Evolutionary conservation across 2,888 invertebrate species (phyloP), one percentile per base, ranked within the genome.

Genomic region (Candidula unifasciata): DNA sequence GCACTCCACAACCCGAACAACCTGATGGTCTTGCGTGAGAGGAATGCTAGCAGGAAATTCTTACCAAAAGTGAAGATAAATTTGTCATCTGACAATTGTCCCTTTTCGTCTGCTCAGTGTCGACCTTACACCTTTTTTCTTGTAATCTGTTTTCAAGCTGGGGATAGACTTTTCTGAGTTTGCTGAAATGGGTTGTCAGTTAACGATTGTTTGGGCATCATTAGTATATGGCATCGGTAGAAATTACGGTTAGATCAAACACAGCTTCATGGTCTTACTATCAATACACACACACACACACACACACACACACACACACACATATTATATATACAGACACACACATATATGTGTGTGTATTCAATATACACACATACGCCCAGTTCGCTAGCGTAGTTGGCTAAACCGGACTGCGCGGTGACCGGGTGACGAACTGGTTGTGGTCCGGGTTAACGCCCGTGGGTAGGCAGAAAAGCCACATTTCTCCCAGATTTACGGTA

Each of bases 1-100:
- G 80, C 80, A 33, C 80, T 81, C 57, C 80, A 81, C n/a, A 3
- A 30, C 27, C 30, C 69, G 30, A 30, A 10, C 21, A 64, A 69
- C 44, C 80, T 71, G 33, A 71, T 81, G 80, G 80, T 69, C 71
- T 69, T 54, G 71, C 80, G 80, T 81, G 80, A 57, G 57, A 16
- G 71, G 80, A 81, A 81, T 81, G 71, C 71, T 71, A 33, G 80
- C 54, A 74, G 54, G 66, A 71, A 81, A 57, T 81, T 81, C 71
- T 81, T 35, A 81, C 80, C 71, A 78, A 78, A 64, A 21, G 35
- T 54, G 68, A 27, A 74, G 68, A 80, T 80, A 80, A 80, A 80
- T 68, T 80, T 69, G 69, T 80, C 68, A 57, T 68, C 69, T 30
- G 21, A 80, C 66, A 80, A 80, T n/a, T 68, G 44, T 68, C 80